phyloP scores from a whole-genome alignment of 1,140 invertebrate genomes.

The Apis laboriosa region DNA sequence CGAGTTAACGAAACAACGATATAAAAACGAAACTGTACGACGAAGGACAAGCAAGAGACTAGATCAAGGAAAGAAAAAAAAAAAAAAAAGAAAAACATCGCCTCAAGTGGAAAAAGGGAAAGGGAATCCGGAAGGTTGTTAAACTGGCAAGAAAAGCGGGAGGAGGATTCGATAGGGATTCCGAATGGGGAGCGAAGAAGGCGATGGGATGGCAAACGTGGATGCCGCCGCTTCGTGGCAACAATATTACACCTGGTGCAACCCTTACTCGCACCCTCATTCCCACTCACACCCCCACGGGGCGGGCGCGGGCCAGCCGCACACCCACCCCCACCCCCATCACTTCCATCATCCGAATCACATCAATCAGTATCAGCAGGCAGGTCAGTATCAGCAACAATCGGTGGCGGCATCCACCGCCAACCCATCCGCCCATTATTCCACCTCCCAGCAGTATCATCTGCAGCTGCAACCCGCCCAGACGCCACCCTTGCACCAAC shows the following conservation, averaged over 20 bases:
- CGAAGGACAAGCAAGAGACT: too few species aligned
- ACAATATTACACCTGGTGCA: constrained; percentile 72
- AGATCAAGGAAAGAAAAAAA: background rate
- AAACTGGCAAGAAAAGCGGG: background rate
- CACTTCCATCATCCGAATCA: constrained; percentile 61
- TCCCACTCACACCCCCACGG: constrained; percentile 49
- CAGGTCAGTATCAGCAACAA: constrained; percentile 64
- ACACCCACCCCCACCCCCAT: constrained; percentile 47
- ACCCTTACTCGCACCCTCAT: constrained; percentile 62
- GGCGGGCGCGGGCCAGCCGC: background rate
- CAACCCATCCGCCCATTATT: constrained; percentile 58
- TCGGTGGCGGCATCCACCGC: constrained; percentile 42
- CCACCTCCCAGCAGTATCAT: constrained; percentile 69
- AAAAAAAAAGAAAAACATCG: background rate
- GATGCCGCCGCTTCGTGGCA: constrained; percentile 73
- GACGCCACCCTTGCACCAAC: constrained; percentile 71
- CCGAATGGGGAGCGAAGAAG: constrained; percentile 69
- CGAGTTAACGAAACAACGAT: too few species aligned
- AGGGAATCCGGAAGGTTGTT: background rate
- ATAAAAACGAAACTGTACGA: too few species aligned
- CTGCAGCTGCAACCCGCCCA: constrained; percentile 72
- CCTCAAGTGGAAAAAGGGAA: background rate
- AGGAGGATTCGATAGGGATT: background rate
- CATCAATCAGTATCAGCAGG: constrained; percentile 66
- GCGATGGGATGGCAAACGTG: constrained; percentile 62